These are phyloP conservation scores for Gymnodraco acuticeps DNA, from an alignment of 2,797 vertebrate species.

Conservation along the genomic window DNA sequence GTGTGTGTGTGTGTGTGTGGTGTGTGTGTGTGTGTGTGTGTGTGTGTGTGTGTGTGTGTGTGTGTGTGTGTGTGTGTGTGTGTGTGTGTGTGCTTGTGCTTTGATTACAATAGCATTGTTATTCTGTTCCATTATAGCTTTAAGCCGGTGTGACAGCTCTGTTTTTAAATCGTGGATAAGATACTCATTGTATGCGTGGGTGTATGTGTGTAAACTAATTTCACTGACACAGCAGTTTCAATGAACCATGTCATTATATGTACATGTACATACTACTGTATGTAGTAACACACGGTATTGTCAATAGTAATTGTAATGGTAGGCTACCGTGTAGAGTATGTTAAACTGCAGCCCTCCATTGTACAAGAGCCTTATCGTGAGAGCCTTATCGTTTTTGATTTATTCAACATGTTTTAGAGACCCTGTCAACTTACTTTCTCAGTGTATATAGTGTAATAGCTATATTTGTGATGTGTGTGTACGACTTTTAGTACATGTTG, in stretches of 20 bases:
- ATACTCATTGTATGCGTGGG: neutral
- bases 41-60: no score
- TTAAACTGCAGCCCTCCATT: neutral
- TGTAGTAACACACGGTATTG: neutral
- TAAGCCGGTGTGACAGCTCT: slow-evolving; percentile 40
- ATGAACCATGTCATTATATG: slow-evolving; percentile 21
- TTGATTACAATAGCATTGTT: slow-evolving; percentile 45
- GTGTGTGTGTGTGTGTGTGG: no score
- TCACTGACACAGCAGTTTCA: neutral
- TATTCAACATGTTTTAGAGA: slow-evolving; percentile 1
- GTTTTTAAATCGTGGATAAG: slow-evolving; percentile 42
- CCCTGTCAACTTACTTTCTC: slow-evolving; percentile 14
- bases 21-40: no score
- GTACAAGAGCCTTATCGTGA: neutral
- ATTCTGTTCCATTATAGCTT: slow-evolving; percentile 45
- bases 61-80: no score
- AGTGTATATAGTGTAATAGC: slow-evolving; percentile 15
- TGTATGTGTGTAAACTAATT: slow-evolving; percentile 27
- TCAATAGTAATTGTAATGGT: neutral
- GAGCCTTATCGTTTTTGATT: neutral
- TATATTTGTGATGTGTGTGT: slow-evolving; percentile 31
- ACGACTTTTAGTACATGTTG: slow-evolving; percentile 30
- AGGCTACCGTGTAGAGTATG: neutral
- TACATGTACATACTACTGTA: neutral
- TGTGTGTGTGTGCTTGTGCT: no score